phyloP scores from a whole-genome alignment of 2,113 vertebrate genomes.

The Etheostoma spectabile region DNA sequence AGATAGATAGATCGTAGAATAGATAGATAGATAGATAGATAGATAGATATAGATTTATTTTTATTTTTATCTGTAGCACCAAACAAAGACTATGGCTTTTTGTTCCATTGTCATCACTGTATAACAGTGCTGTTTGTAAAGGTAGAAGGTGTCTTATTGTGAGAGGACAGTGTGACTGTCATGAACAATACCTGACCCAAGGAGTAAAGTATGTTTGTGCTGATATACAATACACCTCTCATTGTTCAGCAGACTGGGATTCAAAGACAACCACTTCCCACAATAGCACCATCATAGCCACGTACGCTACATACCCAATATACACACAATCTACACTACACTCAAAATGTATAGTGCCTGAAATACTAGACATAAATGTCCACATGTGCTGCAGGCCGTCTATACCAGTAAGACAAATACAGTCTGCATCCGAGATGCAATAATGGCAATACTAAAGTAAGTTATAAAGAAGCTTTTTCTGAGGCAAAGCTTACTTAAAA shows the following conservation, averaged over 20 bases:
- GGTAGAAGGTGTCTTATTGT: conserved; percentile 8
- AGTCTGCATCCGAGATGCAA: background rate
- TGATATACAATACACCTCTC: conserved; percentile 50
- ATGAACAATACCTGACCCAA: conserved; percentile 36
- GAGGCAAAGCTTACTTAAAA: background rate
- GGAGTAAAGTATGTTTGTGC: conserved; percentile 37
- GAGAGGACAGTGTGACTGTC: background rate
- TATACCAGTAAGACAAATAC: conserved; percentile 1
- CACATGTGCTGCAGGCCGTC: background rate
- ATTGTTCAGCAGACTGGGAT: conserved; percentile 53
- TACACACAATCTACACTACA: conserved; percentile 12
- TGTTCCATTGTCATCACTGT: conserved; percentile 18
- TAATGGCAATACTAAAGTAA: background rate
- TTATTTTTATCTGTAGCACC: conserved; percentile 1
- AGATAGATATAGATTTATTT: too few relatives aligned
- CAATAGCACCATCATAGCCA: conserved; percentile 32
- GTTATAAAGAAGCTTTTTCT: background rate
- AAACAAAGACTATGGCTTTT: conserved; percentile 21
- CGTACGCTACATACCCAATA: conserved; percentile 35
- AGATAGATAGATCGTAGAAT: too few relatives aligned
- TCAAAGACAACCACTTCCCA: conserved; percentile 39
- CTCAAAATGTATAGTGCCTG: conserved; percentile 6
- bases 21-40: too few relatives aligned
- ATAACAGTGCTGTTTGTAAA: background rate
- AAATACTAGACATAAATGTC: conserved; percentile 30